Base-by-base conservation (phyloP, 2,113 vertebrate genomes). In the Gymnorhina tibicen region DNA sequence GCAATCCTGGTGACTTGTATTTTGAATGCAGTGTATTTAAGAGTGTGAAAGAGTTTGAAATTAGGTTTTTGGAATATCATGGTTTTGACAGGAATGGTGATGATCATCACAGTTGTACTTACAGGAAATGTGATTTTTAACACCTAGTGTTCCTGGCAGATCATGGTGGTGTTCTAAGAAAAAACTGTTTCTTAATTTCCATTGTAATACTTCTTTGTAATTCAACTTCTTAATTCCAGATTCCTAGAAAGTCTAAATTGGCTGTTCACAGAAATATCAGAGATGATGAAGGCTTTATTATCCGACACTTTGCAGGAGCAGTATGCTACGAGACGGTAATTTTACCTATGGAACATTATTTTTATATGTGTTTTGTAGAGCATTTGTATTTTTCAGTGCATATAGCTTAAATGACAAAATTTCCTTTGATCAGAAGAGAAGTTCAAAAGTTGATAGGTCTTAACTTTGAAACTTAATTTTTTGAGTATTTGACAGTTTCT, bases 321-420 rank as follows among this genome's bases (percentile, higher is more conserved):
- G 99, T 99, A 9, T 99, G 99, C 97, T 99, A 99, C 11, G 99
- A 99, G 94, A 99, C 99, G 95, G 99, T 99, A 98, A 95, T 96
- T 90, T 46, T n/a, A 41, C 39, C 68, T 53, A 10, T 0, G 1
- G 44, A 73, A 39, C 23, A 10, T 49, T 77, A 1, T 23, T 49
- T 72, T 23, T 60, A 3, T 37, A n/a, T 80, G 9, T 1, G 1
- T 28, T 90, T 77, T 67, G 12, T 67, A 44, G 35, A 41, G 28
- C 10, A 37, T 78, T 10, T 42, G 1, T 68, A 14, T 49, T 69
- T 85, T 83, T 67, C 28, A 73, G 9, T 59, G 15, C 42, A 14
- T 28, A 6, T 37, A 35, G n/a, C 27, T 81, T 64, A 76, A 72
- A 66, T 50, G 30, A 49, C 12, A 68, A 23, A 37, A 76, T 17